Conservation (phyloP, 2,113 vertebrate genomes). For the Sinosuthora webbiana region DNA sequence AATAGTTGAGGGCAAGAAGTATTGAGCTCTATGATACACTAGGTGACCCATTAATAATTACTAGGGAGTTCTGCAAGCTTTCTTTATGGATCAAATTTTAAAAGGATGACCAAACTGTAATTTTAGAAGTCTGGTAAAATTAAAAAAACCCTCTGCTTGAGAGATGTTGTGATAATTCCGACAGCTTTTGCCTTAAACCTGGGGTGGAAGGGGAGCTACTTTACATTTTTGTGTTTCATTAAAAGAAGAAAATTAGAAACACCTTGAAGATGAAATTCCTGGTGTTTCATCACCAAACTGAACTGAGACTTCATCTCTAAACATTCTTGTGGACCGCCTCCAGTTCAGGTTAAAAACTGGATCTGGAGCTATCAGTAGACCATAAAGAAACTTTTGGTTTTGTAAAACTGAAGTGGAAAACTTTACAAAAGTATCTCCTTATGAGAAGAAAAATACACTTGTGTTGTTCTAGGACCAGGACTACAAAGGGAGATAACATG, state of each 20-base stretch:
- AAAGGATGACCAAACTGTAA: not conserved
- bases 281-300: not conserved
- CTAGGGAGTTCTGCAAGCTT: not conserved
- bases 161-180: not conserved
- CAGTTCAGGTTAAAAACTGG: not conserved
- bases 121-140: not conserved
- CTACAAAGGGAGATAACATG: not conserved
- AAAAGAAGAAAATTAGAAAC: not conserved
- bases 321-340: not conserved
- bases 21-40: not conserved
- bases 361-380: not conserved
- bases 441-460: not conserved
- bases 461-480: not conserved
- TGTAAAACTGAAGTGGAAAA: not conserved
- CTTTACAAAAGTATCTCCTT: not conserved
- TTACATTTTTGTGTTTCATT: not conserved
- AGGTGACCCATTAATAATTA: not conserved
- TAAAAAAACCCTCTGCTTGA: fast-evolving
- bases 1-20: not conserved
- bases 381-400: not conserved
- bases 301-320: not conserved
- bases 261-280: not conserved
- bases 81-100: not conserved
- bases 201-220: not conserved
- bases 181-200: not conserved